Evolutionary conservation across 2,888 invertebrate species (phyloP), one percentile per base, ranked within the genome.

Genomic region (Napeogenes inachia): DNA sequence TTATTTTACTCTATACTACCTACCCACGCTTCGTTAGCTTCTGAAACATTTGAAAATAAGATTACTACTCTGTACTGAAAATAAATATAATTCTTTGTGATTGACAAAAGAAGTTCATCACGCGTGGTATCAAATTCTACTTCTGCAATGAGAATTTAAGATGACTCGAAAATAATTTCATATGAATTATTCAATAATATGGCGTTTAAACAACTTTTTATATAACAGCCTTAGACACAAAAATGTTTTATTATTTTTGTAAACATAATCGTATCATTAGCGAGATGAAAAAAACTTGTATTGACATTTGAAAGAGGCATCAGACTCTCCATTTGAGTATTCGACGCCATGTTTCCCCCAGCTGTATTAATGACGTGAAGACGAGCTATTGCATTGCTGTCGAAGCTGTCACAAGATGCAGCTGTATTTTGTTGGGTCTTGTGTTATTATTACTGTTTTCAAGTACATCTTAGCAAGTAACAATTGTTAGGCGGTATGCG

Each of bases 361-460:
- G 60, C 54, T 59, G 60, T 62, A 67, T 62, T 60, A 63, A 66
- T 64, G 63, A 60, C 54, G 60, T 58, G 61, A 57, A 64, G 66
- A 67, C 64, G 67, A 62, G 59, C 57, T 66, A 65, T 66, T 61
- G 62, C 57, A 58, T 66, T 63, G 54, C 63, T 61, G 65, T 62
- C 61, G 54, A 56, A 59, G 53, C 62, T 60, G 53, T 62, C 64
- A 66, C 61, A 64, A 60, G 63, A 56, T 66, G 60, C 66, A 65
- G 66, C 66, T 62, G 67, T 42, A 59, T 58, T 58, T 58, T 47
- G 45, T 45, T 13, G 10, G 32, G 38, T 35, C 50, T 30, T 47
- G 53, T 46, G 45, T 58, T 62, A 58, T 60, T 62, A 64, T 62
- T 62, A 64, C 57, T 66, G 54, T 60, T 47, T 42, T 54, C 55